A percentile compares a stretch with the other conserved stretches of the same genome.
These are phyloP conservation scores for Arvicola amphibius DNA, from an alignment of 2,797 vertebrate species.

Conservation along the genomic window DNA sequence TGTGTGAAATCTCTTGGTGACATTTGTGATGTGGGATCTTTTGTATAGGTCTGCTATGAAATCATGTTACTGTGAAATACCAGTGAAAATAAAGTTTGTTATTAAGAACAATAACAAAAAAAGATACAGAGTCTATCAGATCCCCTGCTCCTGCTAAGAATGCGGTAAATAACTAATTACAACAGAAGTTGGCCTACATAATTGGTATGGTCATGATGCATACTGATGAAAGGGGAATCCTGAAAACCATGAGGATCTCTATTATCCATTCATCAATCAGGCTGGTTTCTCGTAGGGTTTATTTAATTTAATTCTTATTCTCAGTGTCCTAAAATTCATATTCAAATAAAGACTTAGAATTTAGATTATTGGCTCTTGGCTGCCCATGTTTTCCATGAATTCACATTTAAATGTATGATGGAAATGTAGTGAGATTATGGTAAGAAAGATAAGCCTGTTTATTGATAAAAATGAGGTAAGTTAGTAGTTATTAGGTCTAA, in stretches of 20 bases:
- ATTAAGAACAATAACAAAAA: too few relatives aligned
- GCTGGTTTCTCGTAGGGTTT: background rate
- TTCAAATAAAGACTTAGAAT: background rate
- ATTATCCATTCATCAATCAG: background rate
- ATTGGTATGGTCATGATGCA: too few relatives aligned
- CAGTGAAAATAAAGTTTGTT: conserved; percentile 73
- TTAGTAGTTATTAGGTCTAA: background rate
- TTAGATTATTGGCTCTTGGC: background rate
- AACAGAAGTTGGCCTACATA: background rate
- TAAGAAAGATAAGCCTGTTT: background rate
- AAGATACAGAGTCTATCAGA: background rate
- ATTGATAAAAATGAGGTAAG: background rate
- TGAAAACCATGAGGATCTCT: background rate
- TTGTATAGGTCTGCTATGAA: conserved; percentile 17
- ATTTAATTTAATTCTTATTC: background rate
- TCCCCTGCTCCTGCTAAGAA: background rate
- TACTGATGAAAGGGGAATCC: too few relatives aligned
- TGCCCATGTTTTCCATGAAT: background rate
- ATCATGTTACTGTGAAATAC: conserved; percentile 49
- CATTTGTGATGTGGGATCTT: conserved; percentile 6
- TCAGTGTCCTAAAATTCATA: background rate
- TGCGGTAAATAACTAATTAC: background rate
- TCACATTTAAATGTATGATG: background rate
- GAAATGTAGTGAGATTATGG: background rate
- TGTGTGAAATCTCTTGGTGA: background rate